Evolutionary conservation across 2,113 vertebrate species (phyloP).

Genomic region (Phyllostomus discolor): DNA sequence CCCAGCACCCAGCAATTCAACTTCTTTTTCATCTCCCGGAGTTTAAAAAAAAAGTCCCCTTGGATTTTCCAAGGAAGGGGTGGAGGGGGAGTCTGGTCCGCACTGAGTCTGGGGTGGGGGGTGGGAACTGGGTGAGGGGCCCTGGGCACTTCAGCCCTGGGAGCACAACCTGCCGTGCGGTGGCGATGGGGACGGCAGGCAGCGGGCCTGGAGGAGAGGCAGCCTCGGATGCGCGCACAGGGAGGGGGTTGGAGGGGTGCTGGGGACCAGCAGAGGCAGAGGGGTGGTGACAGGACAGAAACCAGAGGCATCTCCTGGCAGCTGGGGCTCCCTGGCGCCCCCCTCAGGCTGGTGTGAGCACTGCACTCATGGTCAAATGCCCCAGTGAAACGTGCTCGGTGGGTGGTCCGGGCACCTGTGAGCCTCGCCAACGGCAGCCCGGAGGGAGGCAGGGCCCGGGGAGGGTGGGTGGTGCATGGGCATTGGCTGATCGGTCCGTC

Average conservation of each 20-base stretch:
- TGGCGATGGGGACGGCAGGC: too few relatives aligned
- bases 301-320: neutral
- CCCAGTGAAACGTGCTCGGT: neutral
- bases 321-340: rapidly evolving
- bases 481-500: rapidly evolving
- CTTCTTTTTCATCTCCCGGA: neutral
- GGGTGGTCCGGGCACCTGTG: too few relatives aligned
- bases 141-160: rapidly evolving
- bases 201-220: neutral
- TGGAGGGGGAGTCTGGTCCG: neutral
- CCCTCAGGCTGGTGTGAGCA: neutral
- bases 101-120: too few relatives aligned
- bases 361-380: neutral
- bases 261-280: neutral
- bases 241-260: neutral
- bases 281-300: neutral
- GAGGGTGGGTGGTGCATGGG: neutral
- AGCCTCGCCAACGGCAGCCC: rapidly evolving
- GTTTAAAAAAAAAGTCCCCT: neutral
- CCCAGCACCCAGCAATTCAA: neutral
- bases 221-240: neutral
- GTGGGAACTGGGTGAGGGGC: neutral
- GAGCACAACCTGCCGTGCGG: rapidly evolving
- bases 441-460: neutral
- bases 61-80: neutral